Base-by-base conservation (phyloP, 2,888 invertebrate genomes). In the Epiblema foenella region DNA sequence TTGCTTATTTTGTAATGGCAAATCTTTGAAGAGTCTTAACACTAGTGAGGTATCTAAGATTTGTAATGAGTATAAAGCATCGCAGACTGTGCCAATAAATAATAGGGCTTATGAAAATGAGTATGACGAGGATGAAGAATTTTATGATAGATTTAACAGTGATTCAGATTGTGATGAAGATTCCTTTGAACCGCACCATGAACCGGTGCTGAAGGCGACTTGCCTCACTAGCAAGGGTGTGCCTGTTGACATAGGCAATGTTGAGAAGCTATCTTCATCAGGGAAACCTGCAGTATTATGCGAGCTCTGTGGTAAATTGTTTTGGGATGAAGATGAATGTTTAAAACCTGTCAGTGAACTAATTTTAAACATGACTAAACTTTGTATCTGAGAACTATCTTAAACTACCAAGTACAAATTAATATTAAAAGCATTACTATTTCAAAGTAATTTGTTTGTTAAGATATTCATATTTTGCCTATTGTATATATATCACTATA, bases 241-340 rank as follows among this genome's bases (percentile, higher is more conserved):
- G 11, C 82, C 83, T 76, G 93, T 96, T 79, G 93, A 95, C 83
- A 91, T 95, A 69, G 90, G 94, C 63, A 84, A 91, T 79, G 83
- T 95, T 75, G 87, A 94, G 39, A 78, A 87, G 51, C 83, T 93
- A 29, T 85, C 93, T 64, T 77, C 90, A 77, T 86, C 89, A 68
- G 89, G 93, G 24, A 93, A 95, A 68, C 77, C 92, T 71, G 96
- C 96, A 81, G 95, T 95, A 77, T 88, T 96, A 42, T 97, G 97
- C 88, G 95, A 95, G 76, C 84, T 82, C 37, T 97, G 97, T 89
- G 97, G 97, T 0, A 96, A 96, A 84, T 92, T 96, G 64, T 97
- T 95, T 85, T 97, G 97, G 96, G 95, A 96, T 78, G 88, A 85
- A 75, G 89, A 93, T 79, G 80, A 83, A 59, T 75, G 87, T 29